Percentiles rank a stretch among this genome's conserved stretches.
Conservation (phyloP, 2,888 invertebrate genomes). For the Melolontha melolontha region DNA sequence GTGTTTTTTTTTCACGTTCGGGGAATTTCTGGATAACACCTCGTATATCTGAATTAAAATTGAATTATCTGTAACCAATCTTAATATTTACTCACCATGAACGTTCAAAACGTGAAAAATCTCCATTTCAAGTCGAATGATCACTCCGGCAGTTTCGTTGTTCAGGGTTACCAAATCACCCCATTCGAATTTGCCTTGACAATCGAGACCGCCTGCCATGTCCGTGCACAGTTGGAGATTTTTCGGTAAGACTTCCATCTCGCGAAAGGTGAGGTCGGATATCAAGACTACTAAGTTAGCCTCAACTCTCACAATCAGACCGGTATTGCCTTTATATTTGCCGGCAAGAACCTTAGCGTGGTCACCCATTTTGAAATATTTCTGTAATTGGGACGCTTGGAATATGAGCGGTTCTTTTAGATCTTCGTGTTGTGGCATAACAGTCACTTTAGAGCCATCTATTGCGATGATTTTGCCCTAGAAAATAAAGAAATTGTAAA, state of each 20-base stretch:
- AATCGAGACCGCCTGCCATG: slow-evolving; percentile 99
- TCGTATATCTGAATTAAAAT: no score
- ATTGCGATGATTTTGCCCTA: slow-evolving; percentile 92
- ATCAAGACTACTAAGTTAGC: slow-evolving; percentile 92
- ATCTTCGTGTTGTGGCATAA: slow-evolving; percentile 98
- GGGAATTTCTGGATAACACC: no score
- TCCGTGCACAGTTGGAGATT: slow-evolving; percentile 97
- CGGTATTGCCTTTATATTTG: slow-evolving; percentile 97
- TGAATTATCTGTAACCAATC: no score
- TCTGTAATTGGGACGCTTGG: slow-evolving; percentile 91
- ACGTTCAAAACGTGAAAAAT: slow-evolving; percentile 97
- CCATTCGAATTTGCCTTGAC: slow-evolving; percentile 98
- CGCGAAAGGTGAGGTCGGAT: slow-evolving; percentile 98
- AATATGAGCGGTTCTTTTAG: slow-evolving; percentile 95
- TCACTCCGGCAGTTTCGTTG: slow-evolving; percentile 96
- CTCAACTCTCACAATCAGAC: slow-evolving; percentile 95
- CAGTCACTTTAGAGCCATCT: slow-evolving; percentile 96
- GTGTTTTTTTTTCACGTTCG: no score
- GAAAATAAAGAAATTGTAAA: background rate
- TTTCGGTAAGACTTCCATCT: slow-evolving; percentile 90
- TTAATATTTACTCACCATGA: slow-evolving; percentile 74
- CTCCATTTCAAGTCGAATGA: slow-evolving; percentile 96
- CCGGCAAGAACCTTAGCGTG: slow-evolving; percentile 93
- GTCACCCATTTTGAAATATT: slow-evolving; percentile 97
- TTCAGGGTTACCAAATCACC: slow-evolving; percentile 97